Percentiles rank a stretch among this genome's conserved stretches.
These are phyloP conservation scores for Choristoneura fumiferana DNA, from an alignment of 1,140 invertebrate genomes.

Conservation along the genomic window DNA sequence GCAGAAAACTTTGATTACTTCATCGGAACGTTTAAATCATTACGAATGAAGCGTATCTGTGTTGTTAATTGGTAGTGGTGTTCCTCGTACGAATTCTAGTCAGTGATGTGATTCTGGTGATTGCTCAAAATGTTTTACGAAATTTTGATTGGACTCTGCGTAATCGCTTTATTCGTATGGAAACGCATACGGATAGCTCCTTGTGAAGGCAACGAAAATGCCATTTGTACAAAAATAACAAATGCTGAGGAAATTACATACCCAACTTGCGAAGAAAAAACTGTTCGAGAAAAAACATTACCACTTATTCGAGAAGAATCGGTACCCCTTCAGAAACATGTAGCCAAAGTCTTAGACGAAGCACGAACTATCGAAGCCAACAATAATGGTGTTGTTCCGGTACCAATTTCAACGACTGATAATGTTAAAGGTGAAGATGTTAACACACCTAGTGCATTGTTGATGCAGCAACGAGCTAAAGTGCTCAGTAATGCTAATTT, in stretches of 20 bases:
- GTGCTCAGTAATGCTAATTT: constrained; percentile 32
- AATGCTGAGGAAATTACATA: background rate
- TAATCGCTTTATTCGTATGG: constrained; percentile 53
- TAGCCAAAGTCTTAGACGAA: background rate
- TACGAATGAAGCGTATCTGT: constrained; percentile 50
- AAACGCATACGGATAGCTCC: constrained; percentile 40
- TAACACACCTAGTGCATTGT: constrained; percentile 40
- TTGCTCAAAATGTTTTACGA: constrained; percentile 59
- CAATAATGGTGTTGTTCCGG: background rate
- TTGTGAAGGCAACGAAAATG: constrained; percentile 13
- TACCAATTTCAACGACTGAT: background rate
- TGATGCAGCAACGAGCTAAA: constrained; percentile 29
- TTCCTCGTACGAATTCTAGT: constrained; percentile 49
- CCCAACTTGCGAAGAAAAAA: background rate
- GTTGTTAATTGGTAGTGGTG: constrained; percentile 34
- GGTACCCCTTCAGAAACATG: background rate
- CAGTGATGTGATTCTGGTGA: constrained; percentile 57
- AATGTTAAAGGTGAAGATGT: constrained; percentile 27
- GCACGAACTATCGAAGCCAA: background rate
- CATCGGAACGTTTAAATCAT: constrained; percentile 30
- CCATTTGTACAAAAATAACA: constrained; percentile 12
- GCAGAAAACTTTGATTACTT: constrained; percentile 43
- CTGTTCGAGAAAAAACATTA: background rate
- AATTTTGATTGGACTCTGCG: constrained; percentile 50
- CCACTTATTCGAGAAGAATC: background rate